These are phyloP conservation scores for Drosophila kikkawai DNA, from an alignment of 1,140 invertebrate species.

Conservation along the genomic window DNA sequence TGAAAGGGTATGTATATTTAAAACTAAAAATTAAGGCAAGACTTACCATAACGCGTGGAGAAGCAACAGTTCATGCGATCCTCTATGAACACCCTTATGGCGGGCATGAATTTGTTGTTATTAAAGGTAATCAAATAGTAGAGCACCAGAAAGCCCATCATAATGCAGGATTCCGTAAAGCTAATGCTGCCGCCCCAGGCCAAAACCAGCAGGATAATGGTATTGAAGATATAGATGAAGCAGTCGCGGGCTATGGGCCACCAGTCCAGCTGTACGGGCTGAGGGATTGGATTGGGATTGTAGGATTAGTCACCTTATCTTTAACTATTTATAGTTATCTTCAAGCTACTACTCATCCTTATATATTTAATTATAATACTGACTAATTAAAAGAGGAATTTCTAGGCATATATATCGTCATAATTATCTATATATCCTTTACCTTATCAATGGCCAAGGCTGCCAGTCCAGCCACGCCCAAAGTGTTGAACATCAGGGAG, in stretches of 20 bases:
- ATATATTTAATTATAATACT: background rate
- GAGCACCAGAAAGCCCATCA: slow-evolving; percentile 89
- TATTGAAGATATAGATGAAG: slow-evolving; percentile 92
- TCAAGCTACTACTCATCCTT: background rate
- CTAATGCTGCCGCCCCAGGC: slow-evolving; percentile 92
- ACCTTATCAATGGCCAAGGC: slow-evolving; percentile 91
- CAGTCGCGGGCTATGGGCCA: slow-evolving; percentile 94
- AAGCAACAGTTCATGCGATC: slow-evolving; percentile 82
- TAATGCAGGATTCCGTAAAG: slow-evolving; percentile 91
- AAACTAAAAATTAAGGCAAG: no score
- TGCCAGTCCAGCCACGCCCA: slow-evolving; percentile 94
- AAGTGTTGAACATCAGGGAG: slow-evolving; percentile 94
- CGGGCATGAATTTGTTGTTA: slow-evolving; percentile 85
- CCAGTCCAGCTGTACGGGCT: slow-evolving; percentile 93
- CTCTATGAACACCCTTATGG: slow-evolving; percentile 80
- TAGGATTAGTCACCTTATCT: background rate
- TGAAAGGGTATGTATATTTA: no score
- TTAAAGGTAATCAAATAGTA: slow-evolving; percentile 89
- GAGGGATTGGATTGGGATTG: slow-evolving; percentile 1
- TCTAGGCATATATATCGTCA: background rate
- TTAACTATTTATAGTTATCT: background rate
- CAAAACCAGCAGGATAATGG: slow-evolving; percentile 90
- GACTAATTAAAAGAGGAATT: background rate
- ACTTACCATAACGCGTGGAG: slow-evolving; percentile 79
- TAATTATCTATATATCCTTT: background rate